Base-by-base conservation (phyloP, 2,888 invertebrate species). In the Cyaniris semiargus region DNA sequence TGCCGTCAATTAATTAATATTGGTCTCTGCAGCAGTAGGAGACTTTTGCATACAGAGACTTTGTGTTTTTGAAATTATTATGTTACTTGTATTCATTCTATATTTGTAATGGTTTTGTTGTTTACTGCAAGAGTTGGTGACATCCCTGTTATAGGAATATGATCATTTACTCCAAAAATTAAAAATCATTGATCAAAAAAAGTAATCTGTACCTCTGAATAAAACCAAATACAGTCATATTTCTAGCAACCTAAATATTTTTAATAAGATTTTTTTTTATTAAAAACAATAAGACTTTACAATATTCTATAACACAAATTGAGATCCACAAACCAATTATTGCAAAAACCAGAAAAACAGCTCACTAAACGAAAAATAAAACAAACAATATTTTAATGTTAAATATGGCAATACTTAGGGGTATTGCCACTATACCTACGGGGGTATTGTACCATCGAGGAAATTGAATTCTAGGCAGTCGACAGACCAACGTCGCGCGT, bases 321-420 rank as follows among this genome's bases (percentile, higher is more conserved):
- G 72, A 72, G 72, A 72, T 72, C 72, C 72, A 48, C 72, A 15
- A 44, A 72, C 44, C 72, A 72, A 48, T 72, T 21, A 66, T 27
- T 27, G 27, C 66, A 1, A 27, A 15, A 18, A 27, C 27, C 27
- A 27, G 27, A 15, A 31, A 31, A 66, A 66, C 15, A 5, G 21
- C 23, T 66, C 27, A 13, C 13, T 23, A 60, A 60, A 56, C 56
- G 21, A 58, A 10, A 58, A 21, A 21, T 60, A 23, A 23, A 23
- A n/a, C n/a, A 58, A 58, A 58, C 8, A 60, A 60, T 66, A 6
- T 27, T 66, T 21, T 60, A 23, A 66, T 23, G 13, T 1, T 13
- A 27, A 66, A 66, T 66, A 60, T 21, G 60, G 60, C 60, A 66
- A 23, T 66, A 23, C 60, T n/a, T n/a, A n/a, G n/a, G n/a, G n/a